phyloP scores from a whole-genome alignment of 2,113 vertebrate species.

The Desmodus rotundus region DNA sequence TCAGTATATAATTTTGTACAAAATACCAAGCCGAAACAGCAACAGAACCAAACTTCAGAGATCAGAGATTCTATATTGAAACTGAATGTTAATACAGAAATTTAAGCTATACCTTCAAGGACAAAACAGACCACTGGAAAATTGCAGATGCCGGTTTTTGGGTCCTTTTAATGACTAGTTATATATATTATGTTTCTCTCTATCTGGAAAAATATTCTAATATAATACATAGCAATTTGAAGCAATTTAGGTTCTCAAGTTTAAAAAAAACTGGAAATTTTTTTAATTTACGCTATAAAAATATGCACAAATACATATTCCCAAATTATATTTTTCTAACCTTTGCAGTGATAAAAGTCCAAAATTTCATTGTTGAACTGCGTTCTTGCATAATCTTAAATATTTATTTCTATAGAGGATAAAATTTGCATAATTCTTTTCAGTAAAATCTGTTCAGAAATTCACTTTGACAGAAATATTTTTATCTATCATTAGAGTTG shows the following conservation, averaged over 20 bases:
- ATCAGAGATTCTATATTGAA: constrained; percentile 28
- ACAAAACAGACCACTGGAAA: neutral
- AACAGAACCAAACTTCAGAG: neutral
- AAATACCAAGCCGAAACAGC: constrained; percentile 29
- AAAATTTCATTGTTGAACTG: constrained; percentile 14
- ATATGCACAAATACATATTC: constrained; percentile 3
- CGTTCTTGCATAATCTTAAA: neutral
- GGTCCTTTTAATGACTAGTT: constrained; percentile 8
- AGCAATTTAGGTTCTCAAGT: constrained; percentile 42
- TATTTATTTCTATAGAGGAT: constrained; percentile 21
- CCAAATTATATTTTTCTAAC: constrained; percentile 24
- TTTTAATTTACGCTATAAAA: constrained; percentile 34
- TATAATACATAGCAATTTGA: constrained; percentile 14
- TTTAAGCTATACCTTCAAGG: constrained; percentile 33
- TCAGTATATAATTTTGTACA: neutral
- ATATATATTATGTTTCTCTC: constrained; percentile 28
- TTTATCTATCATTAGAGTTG: constrained; percentile 34
- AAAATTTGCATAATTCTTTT: constrained; percentile 39
- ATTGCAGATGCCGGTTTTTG: neutral
- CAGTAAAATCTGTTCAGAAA: constrained; percentile 40
- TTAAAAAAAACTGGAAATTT: constrained; percentile 4
- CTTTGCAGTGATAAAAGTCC: neutral
- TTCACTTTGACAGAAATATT: constrained; percentile 22
- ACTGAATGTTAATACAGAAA: neutral
- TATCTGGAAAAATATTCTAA: constrained; percentile 23